Evolutionary conservation across 2,888 invertebrate genomes (phyloP), one percentile per base, ranked within the genome.

Genomic region (Sphaerophoria taeniata): DNA sequence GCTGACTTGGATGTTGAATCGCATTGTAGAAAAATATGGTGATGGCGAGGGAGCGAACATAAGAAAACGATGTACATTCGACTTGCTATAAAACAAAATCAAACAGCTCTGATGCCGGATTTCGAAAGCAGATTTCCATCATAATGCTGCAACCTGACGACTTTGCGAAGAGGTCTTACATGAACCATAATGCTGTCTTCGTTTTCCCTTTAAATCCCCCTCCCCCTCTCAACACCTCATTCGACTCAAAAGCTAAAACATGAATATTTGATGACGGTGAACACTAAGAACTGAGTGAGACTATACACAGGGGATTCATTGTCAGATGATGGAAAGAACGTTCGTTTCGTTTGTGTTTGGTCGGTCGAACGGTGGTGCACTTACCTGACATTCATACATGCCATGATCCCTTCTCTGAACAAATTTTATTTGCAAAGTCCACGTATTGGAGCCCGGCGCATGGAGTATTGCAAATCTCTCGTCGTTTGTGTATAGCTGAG

Each of bases 341-440:
- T n/a, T n/a, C n/a, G n/a, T n/a, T n/a, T n/a, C n/a, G n/a, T n/a
- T n/a, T n/a, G n/a, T n/a, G n/a, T n/a, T n/a, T n/a, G n/a, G n/a
- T n/a, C n/a, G n/a, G n/a, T n/a, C n/a, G n/a, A n/a, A n/a, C n/a
- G n/a, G n/a, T n/a, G n/a, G 39, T 81, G 84, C 73, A 90, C 90
- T 91, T 93, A 98, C 97, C 95, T 98, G 97, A 92, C 97, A 97
- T 92, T 97, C 97, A 93, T 98, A 98, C 86, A 97, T 97, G 88
- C 98, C 98, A 91, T 97, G 97, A 93, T 98, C 98, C 90, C 97
- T 94, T 90, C 96, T 96, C 93, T 98, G 97, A 88, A 98, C 97
- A 93, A 97, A 98, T 93, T 98, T 98, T 92, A 98, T 97, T 93
- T 98, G 97, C 88, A 98, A 93, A 69, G 97, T 97, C 98, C 98